phyloP scores from a whole-genome alignment of 2,113 vertebrate genomes.

The Grammomys dolichurus region DNA sequence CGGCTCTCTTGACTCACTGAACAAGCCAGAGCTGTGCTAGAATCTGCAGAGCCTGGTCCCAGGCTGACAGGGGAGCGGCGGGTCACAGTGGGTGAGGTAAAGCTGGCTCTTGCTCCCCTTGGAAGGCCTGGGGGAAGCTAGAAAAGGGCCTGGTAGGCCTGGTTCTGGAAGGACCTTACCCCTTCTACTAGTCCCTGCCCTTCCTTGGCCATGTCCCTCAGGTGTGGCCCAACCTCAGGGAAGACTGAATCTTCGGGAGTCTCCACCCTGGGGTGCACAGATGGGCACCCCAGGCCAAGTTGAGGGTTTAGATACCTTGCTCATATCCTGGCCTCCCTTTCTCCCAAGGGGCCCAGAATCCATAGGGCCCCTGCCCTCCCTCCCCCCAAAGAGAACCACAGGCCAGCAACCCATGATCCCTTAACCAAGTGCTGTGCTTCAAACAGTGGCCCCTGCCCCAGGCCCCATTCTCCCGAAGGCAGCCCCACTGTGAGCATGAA shows the following conservation, averaged over 20 bases:
- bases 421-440: conserved; percentile 92
- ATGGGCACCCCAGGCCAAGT: conserved; percentile 14
- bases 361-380: conserved; percentile 42
- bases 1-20: conserved; percentile 64
- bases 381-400: conserved; percentile 64
- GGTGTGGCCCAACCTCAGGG: conserved; percentile 6
- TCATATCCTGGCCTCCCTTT: conserved; percentile 66
- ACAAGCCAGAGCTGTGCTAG: conserved; percentile 67
- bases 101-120: conserved; percentile 71
- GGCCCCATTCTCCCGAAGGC: conserved; percentile 49
- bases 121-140: conserved; percentile 31
- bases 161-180: conserved; percentile 48
- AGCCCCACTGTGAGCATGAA: conserved; percentile 38
- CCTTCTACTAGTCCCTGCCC: background rate
- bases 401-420: conserved; percentile 77
- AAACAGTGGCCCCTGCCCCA: conserved; percentile 72
- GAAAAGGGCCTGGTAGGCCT: conserved; percentile 35
- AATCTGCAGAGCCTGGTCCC: conserved; percentile 74
- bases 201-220: conserved; percentile 2
- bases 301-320: conserved; percentile 56
- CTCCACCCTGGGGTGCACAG: background rate
- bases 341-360: conserved; percentile 66
- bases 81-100: conserved; percentile 56
- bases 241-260: conserved; percentile 68
- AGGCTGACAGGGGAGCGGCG: conserved; percentile 65